Evolutionary conservation across 2,888 invertebrate genomes (phyloP).

Genomic region (Chrysodeixis includens): DNA sequence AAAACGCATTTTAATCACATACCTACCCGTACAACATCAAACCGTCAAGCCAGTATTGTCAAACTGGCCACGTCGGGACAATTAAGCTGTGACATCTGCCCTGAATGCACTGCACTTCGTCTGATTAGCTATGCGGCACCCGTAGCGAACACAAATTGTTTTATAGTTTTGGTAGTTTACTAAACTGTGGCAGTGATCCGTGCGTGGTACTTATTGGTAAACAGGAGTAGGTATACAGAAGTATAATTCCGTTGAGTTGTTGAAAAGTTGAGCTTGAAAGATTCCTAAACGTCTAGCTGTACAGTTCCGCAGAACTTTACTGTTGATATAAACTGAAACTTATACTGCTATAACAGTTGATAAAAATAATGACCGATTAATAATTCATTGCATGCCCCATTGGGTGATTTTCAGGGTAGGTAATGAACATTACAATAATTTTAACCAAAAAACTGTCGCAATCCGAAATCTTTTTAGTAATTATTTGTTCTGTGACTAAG

Average conservation of each 20-base stretch:
- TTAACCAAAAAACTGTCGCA: too few species aligned
- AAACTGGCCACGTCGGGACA: conserved; percentile 37
- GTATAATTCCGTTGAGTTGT: background rate
- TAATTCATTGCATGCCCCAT: too few species aligned
- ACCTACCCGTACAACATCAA: background rate
- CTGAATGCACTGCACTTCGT: conserved; percentile 34
- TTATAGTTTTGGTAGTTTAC: conserved; percentile 33
- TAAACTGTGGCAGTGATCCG: conserved; percentile 35
- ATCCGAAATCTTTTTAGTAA: too few species aligned
- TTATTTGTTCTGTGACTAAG: too few species aligned
- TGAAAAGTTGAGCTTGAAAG: background rate
- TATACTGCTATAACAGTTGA: too few species aligned
- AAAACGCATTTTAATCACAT: background rate
- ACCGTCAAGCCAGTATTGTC: background rate
- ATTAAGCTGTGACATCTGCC: conserved; percentile 39
- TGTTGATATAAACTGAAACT: too few species aligned
- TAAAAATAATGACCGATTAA: too few species aligned
- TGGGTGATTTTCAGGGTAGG: too few species aligned
- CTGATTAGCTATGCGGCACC: conserved; percentile 34
- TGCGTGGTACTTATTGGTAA: conserved; percentile 8
- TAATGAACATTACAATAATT: too few species aligned
- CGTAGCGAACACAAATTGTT: conserved; percentile 34
- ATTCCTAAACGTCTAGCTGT: too few species aligned
- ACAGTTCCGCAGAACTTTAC: too few species aligned
- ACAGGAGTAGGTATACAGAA: conserved; percentile 20